Evolutionary conservation across 2,888 invertebrate species (phyloP), one percentile per base, ranked within the genome.

Genomic region (Hemistola chrysoprasaria): DNA sequence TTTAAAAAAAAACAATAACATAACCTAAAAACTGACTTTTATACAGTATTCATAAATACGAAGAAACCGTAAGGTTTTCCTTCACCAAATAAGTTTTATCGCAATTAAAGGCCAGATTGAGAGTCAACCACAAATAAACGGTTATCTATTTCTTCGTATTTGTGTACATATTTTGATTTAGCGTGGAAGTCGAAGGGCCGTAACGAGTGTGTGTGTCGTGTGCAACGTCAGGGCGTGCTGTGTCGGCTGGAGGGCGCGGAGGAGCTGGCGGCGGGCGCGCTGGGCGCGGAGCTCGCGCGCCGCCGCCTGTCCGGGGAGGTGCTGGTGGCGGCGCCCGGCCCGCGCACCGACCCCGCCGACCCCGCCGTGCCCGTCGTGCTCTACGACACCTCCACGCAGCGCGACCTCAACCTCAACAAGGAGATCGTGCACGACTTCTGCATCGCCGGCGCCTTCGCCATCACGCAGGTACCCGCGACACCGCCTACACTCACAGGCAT

Each of bases 221-320:
- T 35, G 20, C 30, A 4, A 8, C 20, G 9, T 4, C 55, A 92
- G 92, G 95, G 93, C 11, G 90, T 95, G 42, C 90, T 92, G 50
- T 90, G 95, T 50, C 91, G 92, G 8, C 76, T 95, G 60, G 91
- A 90, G 31, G 94, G 94, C 2, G 78, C 95, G 30, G 95, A 95
- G 73, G 93, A 93, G 71, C 63, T 87, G 51, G 80, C 83, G 49
- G 79, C 76, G 31, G 71, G 74, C 60, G 59, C 61, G 50, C 54
- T 54, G 40, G 78, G 82, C 58, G 66, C 64, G 23, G 66, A 63
- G 56, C 61, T 78, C 41, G 78, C 71, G 66, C 69, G 62, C 59
- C 69, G 69, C 39, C 78, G 79, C 46, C 69, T 93, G 41, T 70
- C 86, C n/a, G 90, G 86, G 54, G 80, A 67, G 62, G 87, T 89